Base-by-base conservation (phyloP, 2,113 vertebrate species). In the Benitochromis conjunctus region DNA sequence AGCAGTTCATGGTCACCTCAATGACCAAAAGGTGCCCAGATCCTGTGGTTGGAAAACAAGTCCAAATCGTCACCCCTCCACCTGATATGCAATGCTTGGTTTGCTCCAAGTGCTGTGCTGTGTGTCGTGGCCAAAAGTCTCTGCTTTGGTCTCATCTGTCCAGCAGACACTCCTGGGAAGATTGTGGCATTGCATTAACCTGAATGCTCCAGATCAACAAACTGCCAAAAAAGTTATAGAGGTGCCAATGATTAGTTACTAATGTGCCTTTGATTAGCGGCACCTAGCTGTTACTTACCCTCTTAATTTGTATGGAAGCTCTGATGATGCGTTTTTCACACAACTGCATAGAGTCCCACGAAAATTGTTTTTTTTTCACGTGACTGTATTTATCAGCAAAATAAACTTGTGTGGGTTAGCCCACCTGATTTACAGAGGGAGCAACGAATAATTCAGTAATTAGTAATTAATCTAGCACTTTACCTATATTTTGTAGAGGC, bases 291-390 rank as follows among this genome's bases (percentile, higher is more conserved):
- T 66, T 66, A 21, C 11, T 38, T 64, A 64, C 34, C 19, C 60
- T 66, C 19, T 66, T 38, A 38, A 38, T 0, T 38, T 38, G 19
- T 66, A 66, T 0, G 19, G 19, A 66, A 21, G 60, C 34, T 0
- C 60, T 66, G 0, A 66, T 38, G 11, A 64, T 66, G 60, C 1
- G 34, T 21, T 66, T 13, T 66, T 38, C 19, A 38, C 60, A 38
- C 31, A 18, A n/a, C 18, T 36, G 18, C 60, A 64, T n/a, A 36
- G 31, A 64, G 34, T 38, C 60, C 60, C 21, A 66, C 21, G 34
- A 21, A 38, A 66, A 66, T 4, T 4, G 38, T 5, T 66, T 6
- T 66, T 26, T 29, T 66, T 66, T 21, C 19, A 66, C 4, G 38
- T 2, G 62, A 66, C 62, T 66, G 34, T 66, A 66, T 66, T 5